Percentiles rank a stretch among this genome's conserved stretches.
Conservation (phyloP, 2,888 invertebrate species). For the Acanthoscelides obtectus region DNA sequence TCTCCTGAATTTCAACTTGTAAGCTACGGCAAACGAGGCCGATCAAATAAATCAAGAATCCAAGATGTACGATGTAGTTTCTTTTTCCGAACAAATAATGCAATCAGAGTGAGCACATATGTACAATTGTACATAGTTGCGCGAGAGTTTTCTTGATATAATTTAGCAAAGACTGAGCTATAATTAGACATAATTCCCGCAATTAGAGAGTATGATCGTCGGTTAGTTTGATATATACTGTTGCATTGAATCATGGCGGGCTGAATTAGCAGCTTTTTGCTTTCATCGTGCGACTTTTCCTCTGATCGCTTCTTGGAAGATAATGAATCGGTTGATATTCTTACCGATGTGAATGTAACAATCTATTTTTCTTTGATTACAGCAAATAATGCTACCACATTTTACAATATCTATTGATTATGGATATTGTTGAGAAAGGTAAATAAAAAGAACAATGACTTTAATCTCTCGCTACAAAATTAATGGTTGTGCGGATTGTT, state of each 20-base stretch:
- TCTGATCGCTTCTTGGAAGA: not conserved
- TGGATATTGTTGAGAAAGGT: no score
- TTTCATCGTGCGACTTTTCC: not conserved
- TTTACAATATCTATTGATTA: no score
- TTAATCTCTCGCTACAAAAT: no score
- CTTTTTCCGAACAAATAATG: not conserved
- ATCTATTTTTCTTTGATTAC: no score
- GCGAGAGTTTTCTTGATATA: not conserved
- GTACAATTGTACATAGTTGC: no score
- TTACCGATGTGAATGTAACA: not conserved
- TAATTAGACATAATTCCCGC: not conserved
- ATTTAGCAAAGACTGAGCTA: not conserved
- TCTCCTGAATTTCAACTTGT: no score
- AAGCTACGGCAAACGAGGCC: no score
- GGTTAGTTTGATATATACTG: not conserved
- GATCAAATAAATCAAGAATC: no score
- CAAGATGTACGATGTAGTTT: no score
- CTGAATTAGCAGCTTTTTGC: not conserved
- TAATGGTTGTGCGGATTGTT: no score
- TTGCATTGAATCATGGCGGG: not conserved
- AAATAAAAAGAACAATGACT: no score
- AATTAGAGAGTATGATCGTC: not conserved
- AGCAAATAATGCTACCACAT: no score
- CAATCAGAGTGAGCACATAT: not conserved
- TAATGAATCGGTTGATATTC: not conserved